phyloP scores from a whole-genome alignment of 1,140 invertebrate species.

The Ceratina calcarata region DNA sequence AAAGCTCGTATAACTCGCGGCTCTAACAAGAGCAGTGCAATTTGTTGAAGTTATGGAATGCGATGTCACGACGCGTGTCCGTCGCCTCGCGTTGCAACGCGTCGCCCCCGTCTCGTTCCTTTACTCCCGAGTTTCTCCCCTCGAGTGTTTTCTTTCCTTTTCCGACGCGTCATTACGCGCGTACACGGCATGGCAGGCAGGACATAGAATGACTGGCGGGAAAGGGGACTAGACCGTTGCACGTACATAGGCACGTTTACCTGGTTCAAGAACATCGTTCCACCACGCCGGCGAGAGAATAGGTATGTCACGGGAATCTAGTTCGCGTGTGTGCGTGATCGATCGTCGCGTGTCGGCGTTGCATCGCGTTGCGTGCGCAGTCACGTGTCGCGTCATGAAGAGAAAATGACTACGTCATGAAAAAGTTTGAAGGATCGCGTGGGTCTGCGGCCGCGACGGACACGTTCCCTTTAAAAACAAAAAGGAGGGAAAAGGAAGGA shows the following conservation, averaged over 20 bases:
- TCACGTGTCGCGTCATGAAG: constrained; percentile 63
- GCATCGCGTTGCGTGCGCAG: constrained; percentile 64
- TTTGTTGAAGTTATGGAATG: constrained; percentile 26
- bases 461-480: constrained; percentile 26
- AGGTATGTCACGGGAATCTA: constrained; percentile 30
- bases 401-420: constrained; percentile 50
- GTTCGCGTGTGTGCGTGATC: constrained; percentile 60
- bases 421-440: constrained; percentile 58
- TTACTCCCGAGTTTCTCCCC: neutral
- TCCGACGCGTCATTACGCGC: neutral
- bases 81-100: neutral
- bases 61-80: neutral
- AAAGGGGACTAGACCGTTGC: neutral
- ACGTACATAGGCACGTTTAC: constrained; percentile 33
- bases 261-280: constrained; percentile 37
- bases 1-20: neutral
- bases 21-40: constrained; percentile 1
- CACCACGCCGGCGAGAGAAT: neutral
- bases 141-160: neutral
- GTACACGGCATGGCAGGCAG: no score
- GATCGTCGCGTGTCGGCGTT: constrained; percentile 61
- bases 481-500: neutral
- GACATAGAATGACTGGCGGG: neutral
- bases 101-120: neutral
- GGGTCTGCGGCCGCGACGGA: constrained; percentile 12